Base-by-base conservation (phyloP, 2,797 vertebrate genomes). In the Sciurus carolinensis region DNA sequence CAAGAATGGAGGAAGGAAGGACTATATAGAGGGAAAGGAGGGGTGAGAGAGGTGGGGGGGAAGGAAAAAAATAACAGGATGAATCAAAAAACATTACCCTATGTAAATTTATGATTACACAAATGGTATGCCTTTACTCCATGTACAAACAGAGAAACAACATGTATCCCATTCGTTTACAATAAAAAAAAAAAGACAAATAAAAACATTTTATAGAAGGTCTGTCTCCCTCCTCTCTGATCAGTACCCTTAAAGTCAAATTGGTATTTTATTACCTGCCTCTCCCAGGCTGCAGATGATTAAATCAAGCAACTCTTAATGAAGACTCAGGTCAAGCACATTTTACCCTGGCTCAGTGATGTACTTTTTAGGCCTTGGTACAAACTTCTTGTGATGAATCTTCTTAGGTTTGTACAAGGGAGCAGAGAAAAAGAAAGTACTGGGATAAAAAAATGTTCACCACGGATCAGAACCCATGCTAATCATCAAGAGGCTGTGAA, bases 211-310 rank as follows among this genome's bases (percentile, higher is more conserved):
- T 95, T 91, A 11, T 36, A 1, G 17, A 10, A 26, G n/a, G 22
- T 3, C 24, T 86, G 10, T 77, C 26, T 77, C 28, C n/a, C 13
- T 84, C 7, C 1, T 62, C 15, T 92, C 77, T 42, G 20, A 96
- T 33, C 24, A 92, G 24, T 75, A 26, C 54, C 57, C 57, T 75
- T 94, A 75, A 95, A 92, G 90, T 71, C 66, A 95, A 83, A 50
- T 81, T 91, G 47, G 10, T 64, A n/a, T 95, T 95, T 94, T 95
- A 73, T 85, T 95, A 39, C 66, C 64, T 69, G 15, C 26, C 33
- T 89, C 28, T 95, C 39, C 42, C 33, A 69, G 75, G 50, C 36
- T 11, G 69, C 3, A 7, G 64, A n/a, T 33, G 44, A 97, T 26
- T 83, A 39, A 90, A 76, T 88, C 57, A 75, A 94, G 52, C 18